Evolutionary conservation across 92 coral and sea anemone species (phyloP), one percentile per base, ranked within the genome.

Genomic region (Zoanthus sansibaricus): DNA sequence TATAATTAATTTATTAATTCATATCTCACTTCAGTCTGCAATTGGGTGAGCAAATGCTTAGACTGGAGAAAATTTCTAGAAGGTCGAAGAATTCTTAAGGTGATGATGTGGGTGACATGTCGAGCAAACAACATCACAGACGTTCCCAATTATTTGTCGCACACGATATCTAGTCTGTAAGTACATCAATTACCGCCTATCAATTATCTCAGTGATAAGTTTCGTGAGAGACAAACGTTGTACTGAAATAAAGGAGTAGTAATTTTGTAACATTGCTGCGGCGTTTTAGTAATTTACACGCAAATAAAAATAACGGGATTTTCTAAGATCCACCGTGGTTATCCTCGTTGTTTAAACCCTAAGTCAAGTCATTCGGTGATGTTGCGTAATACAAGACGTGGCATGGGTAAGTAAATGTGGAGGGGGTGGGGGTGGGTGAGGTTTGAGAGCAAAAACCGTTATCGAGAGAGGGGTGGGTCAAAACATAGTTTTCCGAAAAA

Each of bases 71-170:
- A 88, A 20, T 86, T 70, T 67, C 75, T 94, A n/a, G 89, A 89
- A 64, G 67, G 79, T 11, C 85, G 92, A 42, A 47, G 52, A 75
- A 84, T 90, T 21, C 21, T 5, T 16, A 32, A 79, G 13, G 74
- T 84, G 33, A 66, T 42, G n/a, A 86, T 75, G 71, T 51, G 86
- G 15, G 95, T 84, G 17, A 69, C 46, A 1, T 94, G 98, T 84
- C n/a, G 33, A 0, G 86, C 77, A 44, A 59, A 44, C 32, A 90
- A 94, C 82, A 89, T 91, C 55, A 71, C 90, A 16, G 84, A 67
- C 3, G 79, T 94, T 44, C 98, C 98, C 9, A 91, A 76, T 32
- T 94, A 94, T 59, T 91, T 94, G 11, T 95, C 98, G 4, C 88
- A 82, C 74, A 88, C 89, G 33, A 87, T 88, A 49, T 93, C 94